Percentiles rank a stretch among this genome's conserved stretches.
phyloP scores from a whole-genome alignment of 2,113 vertebrate genomes.

The Macrotis lagotis region DNA sequence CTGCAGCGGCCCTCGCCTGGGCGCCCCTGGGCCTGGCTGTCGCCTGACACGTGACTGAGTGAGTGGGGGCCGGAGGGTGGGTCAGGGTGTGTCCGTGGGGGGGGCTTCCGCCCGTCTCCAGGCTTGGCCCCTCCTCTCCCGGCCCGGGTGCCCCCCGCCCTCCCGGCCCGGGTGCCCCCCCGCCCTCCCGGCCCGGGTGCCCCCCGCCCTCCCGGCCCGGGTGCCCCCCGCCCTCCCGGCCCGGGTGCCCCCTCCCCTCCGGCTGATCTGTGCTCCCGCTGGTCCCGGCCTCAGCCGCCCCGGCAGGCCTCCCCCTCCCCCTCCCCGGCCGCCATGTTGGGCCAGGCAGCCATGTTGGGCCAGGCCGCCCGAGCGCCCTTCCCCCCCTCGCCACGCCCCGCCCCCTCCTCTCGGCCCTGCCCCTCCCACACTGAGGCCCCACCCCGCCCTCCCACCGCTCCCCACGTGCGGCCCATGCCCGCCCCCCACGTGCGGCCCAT shows the following conservation, averaged over 20 bases:
- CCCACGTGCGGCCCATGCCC: not conserved
- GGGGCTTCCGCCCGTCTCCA: too few relatives aligned
- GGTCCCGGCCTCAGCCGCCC: not conserved
- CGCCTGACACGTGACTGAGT: not conserved
- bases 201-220: not conserved
- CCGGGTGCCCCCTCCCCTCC: not conserved
- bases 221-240: not conserved
- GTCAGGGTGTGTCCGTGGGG: too few relatives aligned
- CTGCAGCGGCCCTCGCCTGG: too few relatives aligned
- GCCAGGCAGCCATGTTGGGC: too few relatives aligned
- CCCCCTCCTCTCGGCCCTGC: fast-evolving
- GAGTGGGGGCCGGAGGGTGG: not conserved
- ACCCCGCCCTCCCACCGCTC: not conserved
- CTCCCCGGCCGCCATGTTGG: not conserved
- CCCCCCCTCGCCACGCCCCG: fast-evolving
- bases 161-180: too few relatives aligned
- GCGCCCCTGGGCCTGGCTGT: too few relatives aligned
- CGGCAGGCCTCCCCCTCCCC: not conserved
- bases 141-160: too few relatives aligned
- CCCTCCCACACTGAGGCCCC: not conserved
- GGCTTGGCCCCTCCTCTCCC: too few relatives aligned
- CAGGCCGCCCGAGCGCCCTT: not conserved
- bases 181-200: too few relatives aligned
- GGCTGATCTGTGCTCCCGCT: not conserved
- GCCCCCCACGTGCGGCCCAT: not conserved